Percentiles rank a stretch among this genome's conserved stretches.
Conservation (phyloP, 2,113 vertebrate genomes). For the Catharus fuscescens region DNA sequence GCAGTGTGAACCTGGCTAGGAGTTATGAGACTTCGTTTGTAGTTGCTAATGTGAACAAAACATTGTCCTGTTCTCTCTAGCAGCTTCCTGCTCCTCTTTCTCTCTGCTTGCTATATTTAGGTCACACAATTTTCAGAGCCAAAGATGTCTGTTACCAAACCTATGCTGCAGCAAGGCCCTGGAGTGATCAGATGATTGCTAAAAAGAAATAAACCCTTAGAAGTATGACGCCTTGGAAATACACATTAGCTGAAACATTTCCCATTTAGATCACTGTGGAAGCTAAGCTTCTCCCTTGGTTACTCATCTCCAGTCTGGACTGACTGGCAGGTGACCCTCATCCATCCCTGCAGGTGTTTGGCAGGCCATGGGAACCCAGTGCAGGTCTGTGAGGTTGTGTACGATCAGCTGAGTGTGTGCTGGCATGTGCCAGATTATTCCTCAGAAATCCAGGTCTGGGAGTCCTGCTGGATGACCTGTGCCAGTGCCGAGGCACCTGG, state of each 20-base stretch:
- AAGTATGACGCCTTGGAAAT: background rate
- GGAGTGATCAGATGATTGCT: background rate
- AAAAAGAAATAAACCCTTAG: background rate
- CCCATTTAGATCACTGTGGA: background rate
- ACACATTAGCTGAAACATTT: background rate
- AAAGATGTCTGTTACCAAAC: background rate
- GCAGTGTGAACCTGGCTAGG: background rate
- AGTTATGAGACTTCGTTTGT: background rate
- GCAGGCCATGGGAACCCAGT: background rate
- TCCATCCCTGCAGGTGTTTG: background rate
- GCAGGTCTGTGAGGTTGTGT: background rate
- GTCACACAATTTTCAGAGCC: background rate
- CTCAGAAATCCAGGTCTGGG: background rate
- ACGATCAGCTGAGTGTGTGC: fast-evolving
- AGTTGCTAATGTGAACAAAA: background rate
- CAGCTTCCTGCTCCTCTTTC: background rate
- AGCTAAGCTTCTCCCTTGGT: background rate
- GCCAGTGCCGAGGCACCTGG: background rate
- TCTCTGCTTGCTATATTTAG: background rate
- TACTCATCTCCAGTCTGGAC: background rate
- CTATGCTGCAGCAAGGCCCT: background rate
- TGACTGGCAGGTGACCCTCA: background rate
- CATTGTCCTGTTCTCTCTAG: background rate
- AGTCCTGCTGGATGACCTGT: fast-evolving
- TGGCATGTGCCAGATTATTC: background rate